Conservation (phyloP, 1,140 invertebrate species). For the Listronotus bonariensis region DNA sequence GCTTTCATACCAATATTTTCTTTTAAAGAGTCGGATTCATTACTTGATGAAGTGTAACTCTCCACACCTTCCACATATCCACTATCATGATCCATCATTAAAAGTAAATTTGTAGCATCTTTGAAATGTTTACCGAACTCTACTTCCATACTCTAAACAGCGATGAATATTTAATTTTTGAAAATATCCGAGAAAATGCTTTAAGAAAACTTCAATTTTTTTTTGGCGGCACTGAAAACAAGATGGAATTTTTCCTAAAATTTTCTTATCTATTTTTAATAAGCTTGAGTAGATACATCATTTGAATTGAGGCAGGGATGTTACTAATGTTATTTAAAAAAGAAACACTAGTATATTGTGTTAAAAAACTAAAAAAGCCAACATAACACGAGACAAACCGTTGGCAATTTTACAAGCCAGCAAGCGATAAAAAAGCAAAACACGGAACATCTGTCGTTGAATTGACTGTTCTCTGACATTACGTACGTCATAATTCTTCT, state of each 20-base stretch:
- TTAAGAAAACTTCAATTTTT: background rate
- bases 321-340: too few species aligned
- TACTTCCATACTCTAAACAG: slow-evolving; percentile 22
- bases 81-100: slow-evolving; percentile 50
- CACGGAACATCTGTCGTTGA: slow-evolving; percentile 8
- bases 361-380: too few species aligned
- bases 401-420: background rate
- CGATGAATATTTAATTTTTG: background rate
- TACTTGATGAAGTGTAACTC: slow-evolving; percentile 42
- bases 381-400: slow-evolving; percentile 1
- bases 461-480: too few species aligned
- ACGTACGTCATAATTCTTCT: too few species aligned
- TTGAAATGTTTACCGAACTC: slow-evolving; percentile 27
- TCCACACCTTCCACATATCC: slow-evolving; percentile 37
- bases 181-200: background rate
- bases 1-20: slow-evolving; percentile 10
- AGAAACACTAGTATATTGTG: too few species aligned
- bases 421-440: background rate
- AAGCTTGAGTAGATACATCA: too few species aligned
- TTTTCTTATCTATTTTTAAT: too few species aligned
- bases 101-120: slow-evolving; percentile 25
- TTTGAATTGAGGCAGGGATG: too few species aligned
- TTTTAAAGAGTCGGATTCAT: slow-evolving; percentile 42
- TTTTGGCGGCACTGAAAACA: slow-evolving; percentile 6
- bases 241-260: too few species aligned